Evolutionary conservation across 1,140 invertebrate species (phyloP).

Genomic region (Saxidomus purpurata): DNA sequence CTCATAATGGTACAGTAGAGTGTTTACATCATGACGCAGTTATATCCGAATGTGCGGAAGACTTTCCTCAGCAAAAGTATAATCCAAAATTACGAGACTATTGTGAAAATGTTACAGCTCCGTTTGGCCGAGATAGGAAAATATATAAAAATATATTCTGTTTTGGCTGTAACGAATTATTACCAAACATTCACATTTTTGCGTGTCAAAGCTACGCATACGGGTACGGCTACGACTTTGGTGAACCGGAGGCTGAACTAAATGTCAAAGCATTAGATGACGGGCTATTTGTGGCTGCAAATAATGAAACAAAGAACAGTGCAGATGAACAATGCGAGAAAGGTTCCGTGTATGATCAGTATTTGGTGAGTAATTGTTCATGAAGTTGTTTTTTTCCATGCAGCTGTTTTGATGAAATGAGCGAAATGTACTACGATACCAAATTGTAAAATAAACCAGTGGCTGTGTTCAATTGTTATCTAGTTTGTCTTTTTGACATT

Average conservation of each 20-base stretch:
- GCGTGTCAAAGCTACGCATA: not conserved
- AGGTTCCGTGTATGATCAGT: not conserved
- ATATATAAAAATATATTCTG: slow-evolving; percentile 8
- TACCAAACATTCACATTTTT: not conserved
- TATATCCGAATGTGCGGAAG: not conserved
- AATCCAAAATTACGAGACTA: not conserved
- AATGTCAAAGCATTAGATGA: not conserved
- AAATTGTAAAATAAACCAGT: no score
- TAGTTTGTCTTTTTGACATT: no score
- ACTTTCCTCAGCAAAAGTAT: not conserved
- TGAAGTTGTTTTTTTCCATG: no score
- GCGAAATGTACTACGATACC: no score
- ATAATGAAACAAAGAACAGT: not conserved
- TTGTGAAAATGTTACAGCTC: not conserved
- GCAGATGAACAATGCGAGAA: not conserved
- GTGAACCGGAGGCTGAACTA: not conserved
- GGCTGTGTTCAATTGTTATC: no score
- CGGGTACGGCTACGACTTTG: not conserved
- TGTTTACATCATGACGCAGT: not conserved
- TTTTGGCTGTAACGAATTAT: slow-evolving; percentile 8
- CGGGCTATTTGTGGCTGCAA: not conserved
- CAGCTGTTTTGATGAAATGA: no score
- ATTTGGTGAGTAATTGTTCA: not conserved
- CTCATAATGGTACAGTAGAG: not conserved
- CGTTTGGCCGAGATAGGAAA: not conserved